A percentile compares a stretch with the other conserved stretches of the same genome.
These are phyloP conservation scores for Aphelinus atriplicis DNA, from an alignment of 1,140 invertebrate species.

Conservation along the genomic window DNA sequence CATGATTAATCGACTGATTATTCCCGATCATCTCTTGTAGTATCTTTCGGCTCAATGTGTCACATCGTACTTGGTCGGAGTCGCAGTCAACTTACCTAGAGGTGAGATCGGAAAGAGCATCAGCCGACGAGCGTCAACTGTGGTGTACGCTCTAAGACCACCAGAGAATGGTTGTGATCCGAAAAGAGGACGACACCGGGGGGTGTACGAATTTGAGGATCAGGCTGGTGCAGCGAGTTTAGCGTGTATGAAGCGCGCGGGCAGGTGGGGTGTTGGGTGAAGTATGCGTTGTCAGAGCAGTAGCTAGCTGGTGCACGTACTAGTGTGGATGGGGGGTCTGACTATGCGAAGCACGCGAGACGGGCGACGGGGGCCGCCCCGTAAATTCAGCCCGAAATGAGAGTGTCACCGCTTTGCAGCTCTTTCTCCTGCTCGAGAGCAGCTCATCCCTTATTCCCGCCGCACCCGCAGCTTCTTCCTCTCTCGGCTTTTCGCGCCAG, in stretches of 20 bases:
- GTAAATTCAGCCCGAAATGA: slow-evolving; percentile 67
- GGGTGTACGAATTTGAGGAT: slow-evolving; percentile 33
- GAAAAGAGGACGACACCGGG: neutral
- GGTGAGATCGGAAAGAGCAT: too few relatives aligned
- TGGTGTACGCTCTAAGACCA: too few relatives aligned
- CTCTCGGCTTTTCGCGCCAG: slow-evolving; percentile 24
- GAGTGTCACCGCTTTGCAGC: slow-evolving; percentile 59
- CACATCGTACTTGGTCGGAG: too few relatives aligned
- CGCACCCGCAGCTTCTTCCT: neutral
- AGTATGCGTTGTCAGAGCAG: too few relatives aligned
- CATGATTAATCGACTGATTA: too few relatives aligned
- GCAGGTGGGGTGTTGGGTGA: slow-evolving; percentile 5
- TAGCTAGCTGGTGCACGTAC: too few relatives aligned
- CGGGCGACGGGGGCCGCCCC: slow-evolving; percentile 28
- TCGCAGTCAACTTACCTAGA: too few relatives aligned
- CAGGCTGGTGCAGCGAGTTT: neutral
- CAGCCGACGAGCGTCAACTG: too few relatives aligned
- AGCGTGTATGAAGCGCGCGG: neutral
- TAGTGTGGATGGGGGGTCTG: slow-evolving; percentile 49
- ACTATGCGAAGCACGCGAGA: slow-evolving; percentile 65
- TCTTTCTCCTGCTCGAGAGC: slow-evolving; percentile 39
- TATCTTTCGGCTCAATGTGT: too few relatives aligned
- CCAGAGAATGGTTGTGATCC: too few relatives aligned
- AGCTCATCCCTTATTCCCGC: slow-evolving; percentile 29
- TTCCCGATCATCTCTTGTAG: too few relatives aligned